Base-by-base conservation (phyloP, 2,888 invertebrate genomes). In the Phengaris arion region DNA sequence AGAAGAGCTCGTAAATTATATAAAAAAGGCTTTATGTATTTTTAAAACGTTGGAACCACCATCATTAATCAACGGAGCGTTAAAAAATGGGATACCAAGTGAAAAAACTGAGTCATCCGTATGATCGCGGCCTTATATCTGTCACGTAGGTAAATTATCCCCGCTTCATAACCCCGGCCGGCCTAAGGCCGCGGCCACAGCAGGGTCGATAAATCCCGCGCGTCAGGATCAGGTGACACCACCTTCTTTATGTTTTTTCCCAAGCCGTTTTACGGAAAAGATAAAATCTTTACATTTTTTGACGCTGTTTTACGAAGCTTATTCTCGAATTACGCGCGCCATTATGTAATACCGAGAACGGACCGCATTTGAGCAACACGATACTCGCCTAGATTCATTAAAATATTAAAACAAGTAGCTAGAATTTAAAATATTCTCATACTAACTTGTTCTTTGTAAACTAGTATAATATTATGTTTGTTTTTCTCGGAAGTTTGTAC, bases 191-290 rank as follows among this genome's bases (percentile, higher is more conserved):
- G 87, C 86, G 92, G 92, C 90, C 92, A 93, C 92, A 93, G 91
- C 85, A 89, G 86, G 87, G 80, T 85, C 85, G 77, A 91, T 93
- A 90, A 93, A 93, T 93, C 92, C 82, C 82, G 80, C 81, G 89
- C 91, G 93, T 92, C 93, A 86, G 89, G 92, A 91, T 93, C 93
- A 94, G 94, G 94, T 94, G 94, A 94, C 94, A 93, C 92, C 91
- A 89, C 91, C 92, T 94, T 93, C 93, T 94, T 94, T 94, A 94
- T 94, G 94, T 94, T 94, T 94, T 94, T 94, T 94, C 94, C 93
- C 94, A 94, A 92, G 92, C 93, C 90, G 88, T 94, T 94, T 94
- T 93, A 94, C 92, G 90, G 92, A 85, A 93, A 93, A 92, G 94
- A 94, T 94, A 93, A 92, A 90, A 94, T 94, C 94, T 94, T 91